Evolutionary conservation across 2,888 invertebrate genomes (phyloP).

Genomic region (Sturmia bella): DNA sequence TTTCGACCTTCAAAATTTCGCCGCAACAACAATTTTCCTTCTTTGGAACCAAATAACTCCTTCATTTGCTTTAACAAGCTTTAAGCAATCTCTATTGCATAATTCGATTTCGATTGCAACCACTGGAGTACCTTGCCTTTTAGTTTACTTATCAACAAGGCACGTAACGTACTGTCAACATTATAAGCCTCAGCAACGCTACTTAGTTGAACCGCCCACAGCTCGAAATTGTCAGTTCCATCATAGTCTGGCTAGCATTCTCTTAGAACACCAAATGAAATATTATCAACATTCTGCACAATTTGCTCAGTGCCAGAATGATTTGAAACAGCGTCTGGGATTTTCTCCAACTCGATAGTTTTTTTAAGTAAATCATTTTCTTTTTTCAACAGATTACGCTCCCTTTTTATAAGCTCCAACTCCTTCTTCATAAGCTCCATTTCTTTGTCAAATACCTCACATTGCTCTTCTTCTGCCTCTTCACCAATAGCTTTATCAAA

Average conservation of each 20-base stretch:
- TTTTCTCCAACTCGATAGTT: neutral
- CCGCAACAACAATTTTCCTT: neutral
- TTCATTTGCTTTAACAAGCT: neutral
- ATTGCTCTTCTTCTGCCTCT: neutral
- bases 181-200: neutral
- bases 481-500: neutral
- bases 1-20: neutral
- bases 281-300: neutral
- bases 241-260: conserved; percentile 22
- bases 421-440: neutral
- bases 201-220: conserved; percentile 5
- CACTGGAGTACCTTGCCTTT: conserved; percentile 10
- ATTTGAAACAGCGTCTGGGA: no score
- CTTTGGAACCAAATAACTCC: conserved; percentile 1
- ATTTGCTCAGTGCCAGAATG: no score
- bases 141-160: conserved; percentile 13
- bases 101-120: conserved; percentile 13
- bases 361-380: neutral
- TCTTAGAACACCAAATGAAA: neutral
- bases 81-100: neutral
- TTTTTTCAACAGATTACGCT: neutral
- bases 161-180: conserved; percentile 3
- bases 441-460: neutral
- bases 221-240: neutral
- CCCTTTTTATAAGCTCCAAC: neutral